These are phyloP conservation scores for Osmerus eperlanus DNA, from an alignment of 2,113 vertebrate genomes.

Conservation along the genomic window DNA sequence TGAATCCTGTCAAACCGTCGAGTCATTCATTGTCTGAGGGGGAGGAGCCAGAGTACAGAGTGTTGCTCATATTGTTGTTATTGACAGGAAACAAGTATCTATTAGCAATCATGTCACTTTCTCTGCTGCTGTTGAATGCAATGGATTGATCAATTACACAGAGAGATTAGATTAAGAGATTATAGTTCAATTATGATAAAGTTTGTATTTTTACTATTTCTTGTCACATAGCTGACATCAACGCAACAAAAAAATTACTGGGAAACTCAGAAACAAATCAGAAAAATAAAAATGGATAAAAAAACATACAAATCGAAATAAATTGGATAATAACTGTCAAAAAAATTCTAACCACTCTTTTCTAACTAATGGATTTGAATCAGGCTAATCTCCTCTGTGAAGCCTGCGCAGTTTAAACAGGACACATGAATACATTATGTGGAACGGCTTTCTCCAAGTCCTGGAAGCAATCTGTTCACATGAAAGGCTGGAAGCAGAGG, in stretches of 20 bases:
- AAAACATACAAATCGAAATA: neutral
- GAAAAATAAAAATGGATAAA: too few relatives aligned
- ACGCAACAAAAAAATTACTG: too few relatives aligned
- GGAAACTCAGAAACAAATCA: too few relatives aligned
- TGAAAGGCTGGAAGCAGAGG: conserved; percentile 52
- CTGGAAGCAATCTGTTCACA: conserved; percentile 65
- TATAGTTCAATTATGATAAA: neutral
- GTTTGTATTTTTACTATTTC: neutral
- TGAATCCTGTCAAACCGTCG: conserved; percentile 55
- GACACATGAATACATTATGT: conserved; percentile 57
- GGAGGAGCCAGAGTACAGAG: conserved; percentile 40
- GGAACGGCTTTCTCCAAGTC: conserved; percentile 52
- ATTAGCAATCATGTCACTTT: conserved; percentile 57
- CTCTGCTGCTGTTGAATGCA: neutral
- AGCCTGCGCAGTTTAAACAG: conserved; percentile 58
- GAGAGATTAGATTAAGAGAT: conserved; percentile 23
- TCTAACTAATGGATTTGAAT: conserved; percentile 67
- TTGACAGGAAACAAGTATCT: conserved; percentile 62
- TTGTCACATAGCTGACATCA: too few relatives aligned
- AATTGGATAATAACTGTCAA: neutral
- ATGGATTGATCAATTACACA: neutral
- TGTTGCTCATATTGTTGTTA: conserved; percentile 41
- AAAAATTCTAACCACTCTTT: neutral
- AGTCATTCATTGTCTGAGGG: conserved; percentile 50
- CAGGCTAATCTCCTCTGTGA: conserved; percentile 65